Evolutionary conservation across 2,888 invertebrate genomes (phyloP).

Genomic region (Metellina segmentata): DNA sequence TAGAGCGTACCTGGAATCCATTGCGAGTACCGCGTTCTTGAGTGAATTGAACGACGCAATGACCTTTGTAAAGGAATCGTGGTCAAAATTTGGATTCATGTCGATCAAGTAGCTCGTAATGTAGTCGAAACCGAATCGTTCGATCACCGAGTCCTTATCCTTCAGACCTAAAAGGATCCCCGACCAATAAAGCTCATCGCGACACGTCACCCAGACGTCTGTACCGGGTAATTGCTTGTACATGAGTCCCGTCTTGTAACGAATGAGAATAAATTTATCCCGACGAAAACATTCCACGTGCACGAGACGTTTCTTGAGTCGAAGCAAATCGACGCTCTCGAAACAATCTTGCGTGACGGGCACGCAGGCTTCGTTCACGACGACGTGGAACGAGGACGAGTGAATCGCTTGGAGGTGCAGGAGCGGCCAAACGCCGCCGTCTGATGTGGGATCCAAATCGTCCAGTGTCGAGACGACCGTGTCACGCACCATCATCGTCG

Average conservation of each 20-base stretch:
- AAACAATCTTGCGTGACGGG: slow-evolving; percentile 17
- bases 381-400: too few species aligned
- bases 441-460: too few species aligned
- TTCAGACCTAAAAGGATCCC: background rate
- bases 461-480: too few species aligned
- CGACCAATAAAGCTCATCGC: slow-evolving; percentile 25
- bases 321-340: background rate
- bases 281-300: background rate
- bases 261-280: background rate
- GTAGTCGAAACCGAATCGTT: background rate
- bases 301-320: background rate
- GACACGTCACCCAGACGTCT: slow-evolving; percentile 14
- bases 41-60: slow-evolving; percentile 45
- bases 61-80: slow-evolving; percentile 42
- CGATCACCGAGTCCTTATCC: background rate
- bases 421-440: too few species aligned
- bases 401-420: too few species aligned
- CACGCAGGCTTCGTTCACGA: slow-evolving; percentile 42
- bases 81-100: slow-evolving; percentile 31
- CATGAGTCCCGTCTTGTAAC: slow-evolving; percentile 15
- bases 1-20: background rate
- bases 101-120: too few species aligned
- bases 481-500: too few species aligned
- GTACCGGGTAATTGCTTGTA: background rate
- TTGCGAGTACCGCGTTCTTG: slow-evolving; percentile 35